Evolutionary conservation across 1,140 invertebrate species (phyloP).

Genomic region (Drosophila pruinosa): DNA sequence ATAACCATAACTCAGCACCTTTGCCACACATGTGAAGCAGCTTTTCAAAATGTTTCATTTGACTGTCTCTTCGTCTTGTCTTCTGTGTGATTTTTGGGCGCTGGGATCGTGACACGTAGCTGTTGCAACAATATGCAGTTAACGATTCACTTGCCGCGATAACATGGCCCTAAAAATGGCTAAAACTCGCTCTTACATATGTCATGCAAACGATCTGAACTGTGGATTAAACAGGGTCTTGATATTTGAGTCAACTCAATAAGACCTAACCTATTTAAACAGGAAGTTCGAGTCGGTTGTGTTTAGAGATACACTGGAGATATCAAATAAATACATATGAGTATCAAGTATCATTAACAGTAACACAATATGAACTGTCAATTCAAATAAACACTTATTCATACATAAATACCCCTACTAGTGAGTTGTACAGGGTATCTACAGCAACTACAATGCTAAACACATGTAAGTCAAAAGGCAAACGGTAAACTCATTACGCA

Average conservation of each 20-base stretch:
- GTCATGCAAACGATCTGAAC: conserved; percentile 25
- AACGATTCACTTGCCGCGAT: conserved; percentile 52
- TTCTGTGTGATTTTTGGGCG: conserved; percentile 54
- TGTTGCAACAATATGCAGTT: conserved; percentile 49
- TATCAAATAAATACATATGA: not conserved
- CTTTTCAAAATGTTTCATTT: conserved; percentile 44
- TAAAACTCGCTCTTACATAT: conserved; percentile 5
- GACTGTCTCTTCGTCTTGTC: conserved; percentile 11
- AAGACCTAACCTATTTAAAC: conserved; percentile 8
- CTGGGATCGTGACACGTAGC: conserved; percentile 72
- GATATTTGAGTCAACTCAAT: conserved; percentile 21
- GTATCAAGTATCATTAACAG: no score
- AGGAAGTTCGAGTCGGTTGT: not conserved
- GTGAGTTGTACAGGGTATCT: conserved; percentile 9
- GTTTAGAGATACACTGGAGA: not conserved
- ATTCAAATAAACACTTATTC: no score
- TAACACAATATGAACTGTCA: no score
- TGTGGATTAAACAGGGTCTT: conserved; percentile 20
- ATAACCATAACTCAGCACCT: conserved; percentile 77
- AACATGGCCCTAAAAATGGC: conserved; percentile 33
- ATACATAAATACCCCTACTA: not conserved
- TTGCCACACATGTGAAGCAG: conserved; percentile 39
- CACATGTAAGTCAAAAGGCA: conserved; percentile 72
- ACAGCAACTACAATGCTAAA: conserved; percentile 14
- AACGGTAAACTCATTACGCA: conserved; percentile 66